phyloP scores from a whole-genome alignment of 1,140 invertebrate species.

The Venturia canescens region DNA sequence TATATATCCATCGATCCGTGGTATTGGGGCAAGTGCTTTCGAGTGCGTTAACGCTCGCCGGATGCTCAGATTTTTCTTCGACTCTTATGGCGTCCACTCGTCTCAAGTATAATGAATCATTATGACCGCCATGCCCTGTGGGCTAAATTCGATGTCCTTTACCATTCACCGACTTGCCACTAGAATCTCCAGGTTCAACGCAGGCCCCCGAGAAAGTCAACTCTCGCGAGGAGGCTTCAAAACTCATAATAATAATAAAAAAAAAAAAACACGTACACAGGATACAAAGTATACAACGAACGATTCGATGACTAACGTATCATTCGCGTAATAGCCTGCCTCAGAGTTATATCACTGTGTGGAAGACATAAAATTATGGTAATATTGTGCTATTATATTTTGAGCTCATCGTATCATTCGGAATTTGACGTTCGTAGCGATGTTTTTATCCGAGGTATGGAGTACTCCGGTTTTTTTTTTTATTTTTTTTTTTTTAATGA shows the following conservation, averaged over 20 bases:
- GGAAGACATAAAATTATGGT: no score
- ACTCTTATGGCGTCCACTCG: not conserved
- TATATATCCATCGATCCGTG: not conserved
- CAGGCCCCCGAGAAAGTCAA: constrained; percentile 42
- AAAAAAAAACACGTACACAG: not conserved
- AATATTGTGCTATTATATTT: no score
- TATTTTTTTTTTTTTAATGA: no score
- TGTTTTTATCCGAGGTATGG: no score
- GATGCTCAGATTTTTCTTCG: constrained; percentile 34
- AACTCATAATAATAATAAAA: not conserved
- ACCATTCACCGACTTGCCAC: constrained; percentile 28
- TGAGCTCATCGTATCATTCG: no score
- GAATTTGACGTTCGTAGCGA: no score
- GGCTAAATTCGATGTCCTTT: constrained; percentile 36
- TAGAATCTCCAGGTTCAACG: not conserved
- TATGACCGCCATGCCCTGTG: constrained; percentile 20
- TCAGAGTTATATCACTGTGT: no score
- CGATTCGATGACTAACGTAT: no score
- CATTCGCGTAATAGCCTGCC: no score
- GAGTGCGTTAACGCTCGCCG: constrained; percentile 36
- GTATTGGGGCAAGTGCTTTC: not conserved
- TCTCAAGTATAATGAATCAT: constrained; percentile 40
- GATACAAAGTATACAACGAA: no score
- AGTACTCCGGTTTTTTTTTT: no score
- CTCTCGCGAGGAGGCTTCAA: constrained; percentile 32